Conservation (phyloP, 2,797 vertebrate species). For the Eremophila alpestris region DNA sequence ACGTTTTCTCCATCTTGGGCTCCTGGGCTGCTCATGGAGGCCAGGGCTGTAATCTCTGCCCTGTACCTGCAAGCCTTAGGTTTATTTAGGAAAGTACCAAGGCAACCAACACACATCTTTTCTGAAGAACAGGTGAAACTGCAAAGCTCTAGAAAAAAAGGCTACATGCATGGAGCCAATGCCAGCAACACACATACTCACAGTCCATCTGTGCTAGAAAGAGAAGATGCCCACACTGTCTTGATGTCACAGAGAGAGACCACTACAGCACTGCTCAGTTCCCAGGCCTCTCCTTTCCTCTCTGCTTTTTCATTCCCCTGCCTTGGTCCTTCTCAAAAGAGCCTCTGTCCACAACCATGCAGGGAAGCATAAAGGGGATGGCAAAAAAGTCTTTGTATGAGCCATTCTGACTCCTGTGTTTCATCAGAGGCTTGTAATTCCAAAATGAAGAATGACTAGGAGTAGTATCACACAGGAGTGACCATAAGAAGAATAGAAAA, state of each 20-base stretch:
- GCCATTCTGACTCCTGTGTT: background rate
- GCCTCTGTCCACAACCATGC: accelerated
- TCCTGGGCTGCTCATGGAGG: background rate
- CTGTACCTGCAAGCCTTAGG: background rate
- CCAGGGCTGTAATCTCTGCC: background rate
- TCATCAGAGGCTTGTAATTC: background rate
- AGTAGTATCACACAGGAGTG: background rate
- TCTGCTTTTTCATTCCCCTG: background rate
- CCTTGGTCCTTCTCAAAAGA: background rate
- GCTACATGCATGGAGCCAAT: accelerated
- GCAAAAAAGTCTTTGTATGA: background rate
- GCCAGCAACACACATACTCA: background rate
- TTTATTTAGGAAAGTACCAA: background rate
- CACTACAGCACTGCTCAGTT: background rate
- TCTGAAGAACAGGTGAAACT: background rate
- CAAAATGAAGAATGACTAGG: background rate
- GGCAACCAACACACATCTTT: background rate
- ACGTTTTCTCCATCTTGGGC: background rate
- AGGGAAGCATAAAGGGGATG: background rate
- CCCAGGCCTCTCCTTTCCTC: background rate
- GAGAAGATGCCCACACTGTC: background rate
- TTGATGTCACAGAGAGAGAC: background rate
- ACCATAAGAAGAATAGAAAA: background rate
- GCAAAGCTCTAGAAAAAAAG: background rate
- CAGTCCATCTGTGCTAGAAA: background rate